These are phyloP conservation scores for Papilio polytes DNA, from an alignment of 1,140 invertebrate genomes.

Conservation along the genomic window DNA sequence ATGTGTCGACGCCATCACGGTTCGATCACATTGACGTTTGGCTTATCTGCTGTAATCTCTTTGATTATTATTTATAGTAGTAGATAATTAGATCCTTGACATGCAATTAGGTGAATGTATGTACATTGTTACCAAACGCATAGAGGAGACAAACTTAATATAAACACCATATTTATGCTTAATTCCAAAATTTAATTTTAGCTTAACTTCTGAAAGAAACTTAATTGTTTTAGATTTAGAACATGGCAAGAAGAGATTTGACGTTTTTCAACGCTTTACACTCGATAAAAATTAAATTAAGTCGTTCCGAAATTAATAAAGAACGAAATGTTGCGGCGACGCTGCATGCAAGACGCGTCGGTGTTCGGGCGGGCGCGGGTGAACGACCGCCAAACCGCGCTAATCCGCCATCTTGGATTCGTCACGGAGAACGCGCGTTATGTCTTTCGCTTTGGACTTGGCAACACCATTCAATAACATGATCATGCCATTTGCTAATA, in stretches of 20 bases:
- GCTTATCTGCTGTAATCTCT: not conserved
- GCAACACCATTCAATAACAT: slow-evolving; percentile 51
- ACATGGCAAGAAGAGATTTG: slow-evolving; percentile 4
- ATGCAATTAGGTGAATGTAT: not conserved
- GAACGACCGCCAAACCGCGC: slow-evolving; percentile 78
- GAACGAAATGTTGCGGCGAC: slow-evolving; percentile 59
- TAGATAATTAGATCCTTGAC: not conserved
- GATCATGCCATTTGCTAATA: slow-evolving; percentile 44
- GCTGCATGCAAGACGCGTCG: slow-evolving; percentile 61
- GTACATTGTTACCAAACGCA: not conserved
- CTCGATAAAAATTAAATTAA: slow-evolving; percentile 38
- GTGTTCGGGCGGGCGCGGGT: slow-evolving; percentile 68
- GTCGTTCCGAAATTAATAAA: slow-evolving; percentile 34
- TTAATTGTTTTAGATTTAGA: slow-evolving; percentile 14
- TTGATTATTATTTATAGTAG: not conserved
- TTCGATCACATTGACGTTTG: slow-evolving; percentile 7
- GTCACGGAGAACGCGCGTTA: slow-evolving; percentile 79
- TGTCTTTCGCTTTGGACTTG: slow-evolving; percentile 66
- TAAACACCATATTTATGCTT: not conserved
- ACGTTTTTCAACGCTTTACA: slow-evolving; percentile 20
- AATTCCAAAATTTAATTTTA: not conserved
- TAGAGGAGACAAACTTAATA: not conserved
- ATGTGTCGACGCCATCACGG: not conserved
- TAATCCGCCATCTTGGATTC: slow-evolving; percentile 78
- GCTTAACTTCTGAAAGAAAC: not conserved